A percentile compares a stretch with the other conserved stretches of the same genome.
Evolutionary conservation across 2,888 invertebrate species (phyloP).

Genomic region (Tethea ocularis): DNA sequence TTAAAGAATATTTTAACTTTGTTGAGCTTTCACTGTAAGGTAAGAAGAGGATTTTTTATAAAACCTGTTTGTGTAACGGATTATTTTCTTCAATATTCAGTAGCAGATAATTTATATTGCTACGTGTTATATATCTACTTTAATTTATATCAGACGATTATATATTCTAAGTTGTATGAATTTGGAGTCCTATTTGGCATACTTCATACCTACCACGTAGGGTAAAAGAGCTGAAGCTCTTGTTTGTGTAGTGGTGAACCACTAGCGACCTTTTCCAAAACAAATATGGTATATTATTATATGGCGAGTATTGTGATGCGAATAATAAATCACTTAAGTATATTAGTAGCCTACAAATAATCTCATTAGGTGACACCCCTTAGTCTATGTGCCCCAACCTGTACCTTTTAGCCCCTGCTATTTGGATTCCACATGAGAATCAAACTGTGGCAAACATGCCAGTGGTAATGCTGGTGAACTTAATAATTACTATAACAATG

Average conservation of each 20-base stretch:
- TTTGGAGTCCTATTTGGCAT: too few species aligned
- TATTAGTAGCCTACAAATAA: not conserved
- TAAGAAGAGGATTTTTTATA: not conserved
- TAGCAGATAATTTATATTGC: too few species aligned
- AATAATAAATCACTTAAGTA: not conserved
- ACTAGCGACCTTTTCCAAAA: too few species aligned
- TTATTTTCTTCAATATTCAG: not conserved
- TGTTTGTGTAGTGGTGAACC: too few species aligned
- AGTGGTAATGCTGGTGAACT: slow-evolving; percentile 34
- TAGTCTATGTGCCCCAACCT: not conserved
- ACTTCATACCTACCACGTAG: too few species aligned
- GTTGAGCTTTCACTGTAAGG: not conserved
- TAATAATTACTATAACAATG: slow-evolving; percentile 55
- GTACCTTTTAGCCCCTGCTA: slow-evolving; percentile 1
- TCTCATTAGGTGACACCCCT: not conserved
- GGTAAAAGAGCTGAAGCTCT: not conserved
- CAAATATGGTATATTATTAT: too few species aligned
- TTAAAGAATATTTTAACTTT: slow-evolving; percentile 1
- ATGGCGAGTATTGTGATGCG: too few species aligned
- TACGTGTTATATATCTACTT: too few species aligned
- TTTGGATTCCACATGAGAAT: slow-evolving; percentile 22
- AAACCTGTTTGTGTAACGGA: not conserved
- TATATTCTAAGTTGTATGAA: too few species aligned
- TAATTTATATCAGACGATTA: too few species aligned
- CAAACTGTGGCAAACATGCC: slow-evolving; percentile 22